These are phyloP conservation scores for Trachelus troglodyta DNA, from an alignment of 2,888 invertebrate species.

Conservation along the genomic window DNA sequence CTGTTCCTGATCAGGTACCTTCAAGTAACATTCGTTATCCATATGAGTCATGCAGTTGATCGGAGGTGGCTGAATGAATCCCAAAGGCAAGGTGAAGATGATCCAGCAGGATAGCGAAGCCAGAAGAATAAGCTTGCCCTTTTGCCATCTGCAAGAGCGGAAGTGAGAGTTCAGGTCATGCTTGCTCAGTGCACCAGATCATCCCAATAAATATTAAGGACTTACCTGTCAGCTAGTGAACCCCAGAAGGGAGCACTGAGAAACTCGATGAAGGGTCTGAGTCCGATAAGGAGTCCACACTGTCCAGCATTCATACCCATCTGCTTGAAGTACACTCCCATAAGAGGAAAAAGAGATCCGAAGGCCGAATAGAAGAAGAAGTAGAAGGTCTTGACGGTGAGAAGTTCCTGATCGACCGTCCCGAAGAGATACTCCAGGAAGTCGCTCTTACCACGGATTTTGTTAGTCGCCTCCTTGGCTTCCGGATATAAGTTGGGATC, in stretches of 20 bases:
- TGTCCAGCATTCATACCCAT: slow-evolving; percentile 99
- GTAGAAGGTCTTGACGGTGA: slow-evolving; percentile 97
- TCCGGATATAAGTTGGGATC: slow-evolving; percentile 85
- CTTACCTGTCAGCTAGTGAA: slow-evolving; percentile 86
- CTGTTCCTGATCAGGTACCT: slow-evolving; percentile 69
- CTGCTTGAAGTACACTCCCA: slow-evolving; percentile 99
- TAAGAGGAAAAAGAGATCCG: slow-evolving; percentile 96
- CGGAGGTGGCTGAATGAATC: slow-evolving; percentile 94
- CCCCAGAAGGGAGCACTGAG: slow-evolving; percentile 99
- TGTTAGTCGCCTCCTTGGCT: slow-evolving; percentile 90
- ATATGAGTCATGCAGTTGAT: slow-evolving; percentile 81
- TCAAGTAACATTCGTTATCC: slow-evolving; percentile 75
- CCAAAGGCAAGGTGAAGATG: slow-evolving; percentile 94
- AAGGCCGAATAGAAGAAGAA: slow-evolving; percentile 99
- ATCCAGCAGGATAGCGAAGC: slow-evolving; percentile 96
- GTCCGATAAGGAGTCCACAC: slow-evolving; percentile 93
- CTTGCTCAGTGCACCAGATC: not conserved
- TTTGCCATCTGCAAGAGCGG: slow-evolving; percentile 74
- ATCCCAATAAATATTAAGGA: not conserved
- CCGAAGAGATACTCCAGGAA: slow-evolving; percentile 85
- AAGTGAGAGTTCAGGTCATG: not conserved
- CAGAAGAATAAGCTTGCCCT: slow-evolving; percentile 87
- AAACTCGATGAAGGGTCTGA: slow-evolving; percentile 97
- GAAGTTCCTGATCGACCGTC: slow-evolving; percentile 87
- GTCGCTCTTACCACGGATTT: slow-evolving; percentile 88